Base-by-base conservation (phyloP, 2,888 invertebrate species). In the Drosophila anomalipes region DNA sequence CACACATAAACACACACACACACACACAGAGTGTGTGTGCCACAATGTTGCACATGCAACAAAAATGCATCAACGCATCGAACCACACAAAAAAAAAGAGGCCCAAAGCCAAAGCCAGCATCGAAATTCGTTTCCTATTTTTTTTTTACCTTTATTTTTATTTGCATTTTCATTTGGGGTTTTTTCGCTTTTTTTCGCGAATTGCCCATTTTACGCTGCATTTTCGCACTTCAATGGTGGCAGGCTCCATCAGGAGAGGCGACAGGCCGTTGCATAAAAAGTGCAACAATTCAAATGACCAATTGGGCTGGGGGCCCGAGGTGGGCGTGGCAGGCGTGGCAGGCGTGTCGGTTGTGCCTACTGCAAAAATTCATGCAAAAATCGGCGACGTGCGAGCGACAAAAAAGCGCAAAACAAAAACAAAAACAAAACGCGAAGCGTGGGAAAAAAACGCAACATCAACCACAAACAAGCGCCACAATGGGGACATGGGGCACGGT, bases 251-350 rank as follows among this genome's bases (percentile, higher is more conserved):
- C 59, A 58, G 64, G 52, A 35, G 63, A 71, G 76, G 71, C 84
- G 77, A 86, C 81, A 75, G 73, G 70, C 75, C 82, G 81, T 65
- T 80, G 90, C 89, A 90, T 90, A 86, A 86, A 86, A 86, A 86
- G 90, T 86, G 86, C 86, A 86, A 90, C 86, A 90, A 86, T 86
- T 90, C 90, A 86, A 90, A 81, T 90, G 90, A 78, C 86, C 77
- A 70, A 62, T 53, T 33, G 52, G 35, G 12, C 47, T 28, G 47
- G 26, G 9, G 4, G 39, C 2, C 16, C 5, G 49, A 16, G 61
- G 47, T 53, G 39, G 57, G 68, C 2, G 4, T 19, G 22, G 30
- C 9, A 16, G 57, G 68, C 2, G 4, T 19, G 22, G 30, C 9
- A 16, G 47, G 37, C 37, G 53, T 26, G 58, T 59, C 39, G 49